Base-by-base conservation (phyloP, 2,113 vertebrate species). In the Halichoerus grypus region DNA sequence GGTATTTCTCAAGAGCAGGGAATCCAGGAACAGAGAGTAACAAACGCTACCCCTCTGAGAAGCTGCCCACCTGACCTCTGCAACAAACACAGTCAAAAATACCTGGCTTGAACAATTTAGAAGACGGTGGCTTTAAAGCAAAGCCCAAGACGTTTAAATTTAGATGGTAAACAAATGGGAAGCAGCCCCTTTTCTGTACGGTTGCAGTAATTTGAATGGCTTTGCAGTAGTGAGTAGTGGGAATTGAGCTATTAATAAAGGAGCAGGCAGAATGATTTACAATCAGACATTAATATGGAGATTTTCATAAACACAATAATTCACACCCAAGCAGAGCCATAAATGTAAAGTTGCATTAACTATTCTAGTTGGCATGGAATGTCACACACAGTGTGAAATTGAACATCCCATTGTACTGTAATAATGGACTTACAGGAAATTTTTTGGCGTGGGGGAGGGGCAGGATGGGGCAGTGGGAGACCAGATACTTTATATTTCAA, bases 321-420 rank as follows among this genome's bases (percentile, higher is more conserved):
- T 98, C 97, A 97, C 97, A 89, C 98, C 95, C 39, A 95, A 98
- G 97, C 95, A 96, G 96, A 95, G 9, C 93, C 28, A 86, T 24
- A 98, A 89, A 97, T 95, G 98, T 98, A 94, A 97, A 98, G 98
- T 91, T 65, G 89, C 92, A 63, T 96, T 96, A 89, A 97, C 98
- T 55, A 57, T 93, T 88, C 85, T 10, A 24, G 72, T 10, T 85
- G 91, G 97, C 85, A 94, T 84, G 69, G 95, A 95, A 88, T 97
- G 97, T 97, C 95, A 71, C 92, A 53, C 63, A 4, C 21, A 46
- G 77, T 97, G 93, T 97, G 97, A 97, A 97, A 97, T 91, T 95
- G 97, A 97, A 97, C 98, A 97, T 95, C 93, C 76, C 96, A 97
- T 95, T 98, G 98, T 95, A 95, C 85, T 93, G 15, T 97, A 97